These are phyloP conservation scores for Toxostoma redivivum DNA, from an alignment of 2,113 vertebrate species.

Conservation along the genomic window DNA sequence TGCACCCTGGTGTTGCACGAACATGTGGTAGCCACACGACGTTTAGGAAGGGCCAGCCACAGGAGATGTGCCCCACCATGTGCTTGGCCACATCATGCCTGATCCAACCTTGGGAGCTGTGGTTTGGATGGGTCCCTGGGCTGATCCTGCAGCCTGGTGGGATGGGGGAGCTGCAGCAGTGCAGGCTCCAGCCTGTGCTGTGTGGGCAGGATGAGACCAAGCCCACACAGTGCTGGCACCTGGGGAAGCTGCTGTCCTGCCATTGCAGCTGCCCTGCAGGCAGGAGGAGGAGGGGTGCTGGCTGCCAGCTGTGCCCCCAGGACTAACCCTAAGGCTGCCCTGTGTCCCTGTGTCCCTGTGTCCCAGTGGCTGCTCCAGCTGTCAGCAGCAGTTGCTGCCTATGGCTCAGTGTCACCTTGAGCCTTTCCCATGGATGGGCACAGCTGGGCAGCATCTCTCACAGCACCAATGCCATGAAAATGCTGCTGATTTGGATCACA, in stretches of 20 bases:
- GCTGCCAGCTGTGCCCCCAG: background rate
- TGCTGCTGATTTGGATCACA: background rate
- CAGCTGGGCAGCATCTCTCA: background rate
- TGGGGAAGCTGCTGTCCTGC: background rate
- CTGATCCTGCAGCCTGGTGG: background rate
- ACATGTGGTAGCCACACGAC: rapidly evolving
- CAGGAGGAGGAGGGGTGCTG: background rate
- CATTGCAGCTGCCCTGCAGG: background rate
- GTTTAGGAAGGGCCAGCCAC: background rate
- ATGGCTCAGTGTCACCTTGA: rapidly evolving
- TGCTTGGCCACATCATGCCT: background rate
- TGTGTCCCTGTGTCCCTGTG: background rate
- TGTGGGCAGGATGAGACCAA: background rate
- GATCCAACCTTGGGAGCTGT: background rate
- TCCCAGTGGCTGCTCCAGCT: background rate
- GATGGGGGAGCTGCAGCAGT: background rate
- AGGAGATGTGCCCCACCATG: background rate
- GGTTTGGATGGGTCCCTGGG: background rate
- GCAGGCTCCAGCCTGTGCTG: background rate
- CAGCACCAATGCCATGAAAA: rapidly evolving
- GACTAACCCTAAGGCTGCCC: background rate
- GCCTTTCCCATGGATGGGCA: background rate
- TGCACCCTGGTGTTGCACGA: background rate
- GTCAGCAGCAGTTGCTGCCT: background rate
- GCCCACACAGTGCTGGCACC: rapidly evolving